phyloP scores from a whole-genome alignment of 1,140 invertebrate genomes.

The Pseudomyrmex gracilis region DNA sequence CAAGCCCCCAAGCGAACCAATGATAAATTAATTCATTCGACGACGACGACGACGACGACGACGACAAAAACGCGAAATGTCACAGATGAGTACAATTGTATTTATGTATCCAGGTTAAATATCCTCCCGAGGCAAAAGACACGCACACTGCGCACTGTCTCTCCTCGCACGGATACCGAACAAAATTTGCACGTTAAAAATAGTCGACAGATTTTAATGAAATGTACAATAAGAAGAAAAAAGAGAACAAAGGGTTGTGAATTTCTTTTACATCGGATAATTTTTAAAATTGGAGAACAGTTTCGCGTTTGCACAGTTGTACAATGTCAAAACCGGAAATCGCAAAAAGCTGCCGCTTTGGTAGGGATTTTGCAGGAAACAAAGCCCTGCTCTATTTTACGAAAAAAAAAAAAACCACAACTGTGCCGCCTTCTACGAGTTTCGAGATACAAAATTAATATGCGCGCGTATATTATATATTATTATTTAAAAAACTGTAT shows the following conservation, averaged over 20 bases:
- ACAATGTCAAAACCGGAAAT: no score
- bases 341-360: no score
- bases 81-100: constrained; percentile 18
- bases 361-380: no score
- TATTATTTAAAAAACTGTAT: neutral
- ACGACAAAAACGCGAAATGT: constrained; percentile 39
- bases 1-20: constrained; percentile 57
- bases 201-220: no score
- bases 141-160: neutral
- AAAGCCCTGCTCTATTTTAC: no score
- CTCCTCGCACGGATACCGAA: neutral
- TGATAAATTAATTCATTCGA: constrained; percentile 57
- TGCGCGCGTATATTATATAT: no score
- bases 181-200: neutral
- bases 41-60: constrained; percentile 11
- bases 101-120: constrained; percentile 39
- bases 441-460: no score
- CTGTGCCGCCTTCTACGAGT: no score
- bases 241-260: neutral
- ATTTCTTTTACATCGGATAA: no score
- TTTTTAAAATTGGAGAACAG: neutral
- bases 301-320: neutral
- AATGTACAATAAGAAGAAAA: no score
- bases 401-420: no score
- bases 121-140: constrained; percentile 3